Percentiles rank a stretch among this genome's conserved stretches.
Evolutionary conservation across 2,113 vertebrate species (phyloP).

Genomic region (Corythoichthys intestinalis): DNA sequence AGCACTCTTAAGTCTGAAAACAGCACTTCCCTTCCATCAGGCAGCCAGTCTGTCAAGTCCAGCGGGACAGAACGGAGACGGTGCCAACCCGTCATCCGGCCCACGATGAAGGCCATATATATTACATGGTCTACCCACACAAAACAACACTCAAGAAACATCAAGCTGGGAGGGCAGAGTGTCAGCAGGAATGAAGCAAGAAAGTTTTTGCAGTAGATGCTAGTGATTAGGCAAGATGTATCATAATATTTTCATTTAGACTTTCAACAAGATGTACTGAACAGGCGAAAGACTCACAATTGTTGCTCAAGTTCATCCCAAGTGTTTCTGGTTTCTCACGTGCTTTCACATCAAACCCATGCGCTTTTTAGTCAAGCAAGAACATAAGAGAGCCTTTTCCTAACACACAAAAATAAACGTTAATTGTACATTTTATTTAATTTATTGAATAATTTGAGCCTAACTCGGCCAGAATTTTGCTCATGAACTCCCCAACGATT

Average conservation of each 20-base stretch:
- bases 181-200: conserved; percentile 26
- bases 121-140: conserved; percentile 51
- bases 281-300: neutral
- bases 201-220: conserved; percentile 17
- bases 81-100: conserved; percentile 29
- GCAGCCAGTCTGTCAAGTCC: conserved; percentile 40
- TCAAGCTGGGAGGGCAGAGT: conserved; percentile 20
- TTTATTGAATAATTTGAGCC: no score
- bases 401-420: no score
- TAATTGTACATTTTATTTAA: no score
- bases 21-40: conserved; percentile 55
- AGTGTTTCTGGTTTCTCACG: no score
- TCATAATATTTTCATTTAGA: conserved; percentile 34
- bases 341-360: no score
- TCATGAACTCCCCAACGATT: no score
- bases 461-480: no score
- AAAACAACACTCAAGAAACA: conserved; percentile 30
- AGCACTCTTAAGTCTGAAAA: conserved; percentile 64
- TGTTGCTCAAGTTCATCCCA: no score
- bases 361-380: no score
- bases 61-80: conserved; percentile 38
- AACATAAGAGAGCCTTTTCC: no score
- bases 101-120: conserved; percentile 42
- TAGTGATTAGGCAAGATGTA: conserved; percentile 11
- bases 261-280: neutral